Evolutionary conservation across 2,888 invertebrate genomes (phyloP), one percentile per base, ranked within the genome.

Genomic region (Pristionchus entomophagus): DNA sequence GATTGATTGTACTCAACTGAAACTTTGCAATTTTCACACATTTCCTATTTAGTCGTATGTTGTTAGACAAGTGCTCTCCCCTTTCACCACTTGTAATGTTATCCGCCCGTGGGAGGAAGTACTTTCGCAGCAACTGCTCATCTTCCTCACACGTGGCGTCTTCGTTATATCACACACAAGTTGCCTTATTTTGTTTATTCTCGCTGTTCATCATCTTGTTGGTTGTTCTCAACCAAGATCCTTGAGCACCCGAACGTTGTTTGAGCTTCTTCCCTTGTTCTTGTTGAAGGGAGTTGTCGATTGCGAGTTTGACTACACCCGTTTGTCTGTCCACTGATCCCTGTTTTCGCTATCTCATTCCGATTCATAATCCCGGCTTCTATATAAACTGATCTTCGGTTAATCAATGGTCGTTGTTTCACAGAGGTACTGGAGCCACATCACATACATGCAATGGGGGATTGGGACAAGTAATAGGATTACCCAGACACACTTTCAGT

Each of bases 331-430:
- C 56, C 6, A 2, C 26, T 14, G 19, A n/a, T 22, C 51, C 82
- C 38, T 38, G 82, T 59, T 59, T 22, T 22, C 82, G 56, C 56
- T 59, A 35, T 59, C 82, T 82, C 82, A 82, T 82, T 82, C 82
- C 45, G 56, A 81, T 82, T 82, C 82, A 82, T 82, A 82, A 82
- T 82, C 59, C 82, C 59, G 82, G 56, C 56, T 59, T 82, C 32
- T 49, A n/a, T n/a, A 80, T 80, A 80, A 80, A 80, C 38, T 80
- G 49, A 26, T 80, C 78, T 51, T 80, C 5, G 6, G 77, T 77
- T 77, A 77, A 22, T 26, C 26, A 26, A 51, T 29, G 78, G 17
- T 19, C 78, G 32, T 51, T 35, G 19, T 22, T 8, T 32, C 32
- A 10, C 26, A 29, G 32, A 41, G 78, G 78, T 80, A 80, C 6